phyloP scores from a whole-genome alignment of 1,140 invertebrate species.

The Drosophila albomicans region DNA sequence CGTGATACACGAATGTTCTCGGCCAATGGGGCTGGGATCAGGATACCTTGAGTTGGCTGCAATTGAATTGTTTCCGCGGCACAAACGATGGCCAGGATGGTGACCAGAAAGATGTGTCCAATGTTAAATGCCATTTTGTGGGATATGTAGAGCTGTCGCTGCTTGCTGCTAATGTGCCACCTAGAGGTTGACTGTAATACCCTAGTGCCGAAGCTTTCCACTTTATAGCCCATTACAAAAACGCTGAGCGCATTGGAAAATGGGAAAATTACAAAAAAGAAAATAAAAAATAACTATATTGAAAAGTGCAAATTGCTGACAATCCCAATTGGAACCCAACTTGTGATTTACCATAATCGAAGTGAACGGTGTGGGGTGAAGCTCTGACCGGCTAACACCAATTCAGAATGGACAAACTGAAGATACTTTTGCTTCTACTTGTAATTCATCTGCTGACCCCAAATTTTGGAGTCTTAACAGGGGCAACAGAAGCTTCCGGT shows the following conservation, averaged over 20 bases:
- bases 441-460: constrained; percentile 42
- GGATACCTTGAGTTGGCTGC: constrained; percentile 74
- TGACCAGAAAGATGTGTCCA: constrained; percentile 53
- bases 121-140: constrained; percentile 63
- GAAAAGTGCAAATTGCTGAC: constrained; percentile 63
- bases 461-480: constrained; percentile 24
- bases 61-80: constrained; percentile 68
- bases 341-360: constrained; percentile 16
- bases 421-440: constrained; percentile 36
- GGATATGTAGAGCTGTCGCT: constrained; percentile 15
- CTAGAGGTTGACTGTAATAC: constrained; percentile 58
- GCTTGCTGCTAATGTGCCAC: constrained; percentile 56
- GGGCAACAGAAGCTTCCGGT: constrained; percentile 29
- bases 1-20: constrained; percentile 72
- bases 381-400: constrained; percentile 39
- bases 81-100: constrained; percentile 44
- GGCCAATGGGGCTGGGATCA: constrained; percentile 71
- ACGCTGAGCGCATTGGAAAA: constrained; percentile 43
- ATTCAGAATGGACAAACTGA: constrained; percentile 43
- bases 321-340: constrained; percentile 18
- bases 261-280: constrained; percentile 34
- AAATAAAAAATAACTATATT: constrained; percentile 16
- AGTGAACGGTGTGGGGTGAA: constrained; percentile 41
- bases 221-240: constrained; percentile 67
- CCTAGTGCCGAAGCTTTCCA: constrained; percentile 11